phyloP scores from a whole-genome alignment of 2,797 vertebrate species.

The Telmatherina bonti region DNA sequence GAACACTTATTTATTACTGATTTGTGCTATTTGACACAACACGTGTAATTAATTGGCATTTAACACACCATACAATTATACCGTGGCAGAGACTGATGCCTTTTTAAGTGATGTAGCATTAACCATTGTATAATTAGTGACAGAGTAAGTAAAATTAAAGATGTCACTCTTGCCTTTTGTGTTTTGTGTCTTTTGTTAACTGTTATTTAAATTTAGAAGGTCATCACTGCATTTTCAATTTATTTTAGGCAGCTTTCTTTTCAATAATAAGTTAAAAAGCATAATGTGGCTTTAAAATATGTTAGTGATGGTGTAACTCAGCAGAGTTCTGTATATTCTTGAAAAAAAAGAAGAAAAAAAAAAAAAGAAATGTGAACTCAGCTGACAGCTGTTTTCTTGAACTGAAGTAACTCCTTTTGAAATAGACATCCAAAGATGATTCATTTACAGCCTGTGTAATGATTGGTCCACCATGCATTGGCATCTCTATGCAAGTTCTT shows the following conservation, averaged over 20 bases:
- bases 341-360: not conserved
- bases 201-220: not conserved
- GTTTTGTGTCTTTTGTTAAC: not conserved
- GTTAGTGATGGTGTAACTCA: not conserved
- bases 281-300: not conserved
- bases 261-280: too few relatives aligned
- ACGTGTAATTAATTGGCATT: not conserved
- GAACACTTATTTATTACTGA: not conserved
- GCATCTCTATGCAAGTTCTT: not conserved
- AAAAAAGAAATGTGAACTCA: constrained; percentile 12
- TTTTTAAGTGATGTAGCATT: not conserved
- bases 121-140: too few relatives aligned
- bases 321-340: not conserved
- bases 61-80: not conserved
- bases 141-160: not conserved
- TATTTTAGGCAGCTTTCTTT: not conserved
- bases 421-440: constrained; percentile 31
- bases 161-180: not conserved
- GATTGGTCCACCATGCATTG: constrained; percentile 24
- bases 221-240: not conserved
- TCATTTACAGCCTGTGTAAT: constrained; percentile 49
- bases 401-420: constrained; percentile 4
- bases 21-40: not conserved
- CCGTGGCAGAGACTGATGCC: not conserved
- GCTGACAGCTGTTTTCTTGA: constrained; percentile 41